Evolutionary conservation across 2,797 vertebrate species (phyloP).

Genomic region (Myotis myotis): DNA sequence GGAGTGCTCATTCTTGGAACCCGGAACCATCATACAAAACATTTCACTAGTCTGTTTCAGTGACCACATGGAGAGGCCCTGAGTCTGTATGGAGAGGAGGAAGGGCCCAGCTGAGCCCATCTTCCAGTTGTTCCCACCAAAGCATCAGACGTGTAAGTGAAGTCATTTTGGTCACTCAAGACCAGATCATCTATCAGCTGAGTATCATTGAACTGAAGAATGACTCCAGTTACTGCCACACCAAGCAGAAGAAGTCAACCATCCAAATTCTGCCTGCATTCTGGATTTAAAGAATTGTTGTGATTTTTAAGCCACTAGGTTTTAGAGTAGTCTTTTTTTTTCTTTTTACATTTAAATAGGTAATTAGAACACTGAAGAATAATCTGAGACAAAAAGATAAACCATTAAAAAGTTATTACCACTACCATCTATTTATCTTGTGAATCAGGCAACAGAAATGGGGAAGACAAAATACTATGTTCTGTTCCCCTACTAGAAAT

Average conservation of each 20-base stretch:
- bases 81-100: background rate
- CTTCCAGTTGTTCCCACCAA: background rate
- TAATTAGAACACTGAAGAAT: background rate
- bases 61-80: background rate
- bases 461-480: background rate
- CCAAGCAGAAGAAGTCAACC: background rate
- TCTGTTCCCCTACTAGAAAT: background rate
- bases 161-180: background rate
- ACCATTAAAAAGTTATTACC: background rate
- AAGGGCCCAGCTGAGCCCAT: background rate
- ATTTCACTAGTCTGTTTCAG: background rate
- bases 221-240: background rate
- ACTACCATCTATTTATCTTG: background rate
- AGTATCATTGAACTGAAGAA: background rate
- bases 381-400: slow-evolving; percentile 20
- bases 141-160: background rate
- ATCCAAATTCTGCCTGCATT: background rate
- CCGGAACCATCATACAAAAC: background rate
- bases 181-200: background rate
- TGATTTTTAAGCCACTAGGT: background rate
- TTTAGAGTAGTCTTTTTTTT: background rate
- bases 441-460: background rate
- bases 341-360: background rate
- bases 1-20: background rate
- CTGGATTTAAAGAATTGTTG: background rate